Base-by-base conservation (phyloP, 2,888 invertebrate genomes). In the Aleiodes leptofemur region DNA sequence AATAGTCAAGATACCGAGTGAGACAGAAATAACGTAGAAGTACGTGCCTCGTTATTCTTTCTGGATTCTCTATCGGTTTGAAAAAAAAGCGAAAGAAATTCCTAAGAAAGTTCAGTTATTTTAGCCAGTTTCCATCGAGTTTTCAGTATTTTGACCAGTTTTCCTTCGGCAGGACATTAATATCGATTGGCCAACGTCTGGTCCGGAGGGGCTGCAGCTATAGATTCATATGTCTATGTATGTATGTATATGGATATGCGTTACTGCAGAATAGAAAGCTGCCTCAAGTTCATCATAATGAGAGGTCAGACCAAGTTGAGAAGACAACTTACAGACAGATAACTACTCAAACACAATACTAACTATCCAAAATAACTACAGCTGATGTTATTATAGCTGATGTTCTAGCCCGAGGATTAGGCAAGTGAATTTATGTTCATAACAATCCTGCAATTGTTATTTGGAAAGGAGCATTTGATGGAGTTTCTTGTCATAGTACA, bases 11-110 rank as follows among this genome's bases (percentile, higher is more conserved):
- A 50, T 14, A 59, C 4, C 8, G 31, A 51, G 61, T 31, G 51
- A 53, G 53, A 59, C 16, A 64, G 57, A 75, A 71, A 57, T 64
- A 70, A 51, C 72, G 31, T 34, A 48, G 34, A 43, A 71, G 48
- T 69, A 73, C 73, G 69, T 73, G 68, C 64, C 73, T 73, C 73
- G 69, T 73, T 69, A 73, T 69, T 57, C 72, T 56, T 8, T 11
- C 34, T 53, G 72, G 68, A 48, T 69, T 43, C 43, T 43, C 50
- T 56, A 31, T 23, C 16, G 43, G 38, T n/a, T n/a, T n/a, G 38
- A 43, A 61, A 61, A 38, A 38, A 38, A 38, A 38, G 38, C 23
- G 23, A 23, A 23, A 23, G 23, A 23, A 23, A 16, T 38, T 43
- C 61, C 48, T 57, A 50, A 59, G 9, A 48, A 6, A 14, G 71